Evolutionary conservation across 2,888 invertebrate species (phyloP).

Genomic region (Nemotelus nigrinus): DNA sequence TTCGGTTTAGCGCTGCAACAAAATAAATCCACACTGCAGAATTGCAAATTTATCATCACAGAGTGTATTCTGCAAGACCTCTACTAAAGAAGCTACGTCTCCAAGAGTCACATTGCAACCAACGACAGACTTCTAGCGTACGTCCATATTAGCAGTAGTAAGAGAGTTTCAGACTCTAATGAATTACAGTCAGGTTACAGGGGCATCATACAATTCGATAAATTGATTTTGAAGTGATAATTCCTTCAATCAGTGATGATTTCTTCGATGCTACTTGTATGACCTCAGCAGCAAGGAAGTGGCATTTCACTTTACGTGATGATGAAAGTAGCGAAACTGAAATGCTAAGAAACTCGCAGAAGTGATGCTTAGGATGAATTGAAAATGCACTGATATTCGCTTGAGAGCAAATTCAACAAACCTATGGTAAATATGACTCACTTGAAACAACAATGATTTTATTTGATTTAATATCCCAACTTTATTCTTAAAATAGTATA

Average conservation of each 20-base stretch:
- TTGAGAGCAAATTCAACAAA: too few relatives aligned
- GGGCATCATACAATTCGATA: constrained; percentile 39
- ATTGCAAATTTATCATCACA: constrained; percentile 36
- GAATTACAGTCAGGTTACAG: constrained; percentile 34
- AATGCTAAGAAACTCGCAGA: too few relatives aligned
- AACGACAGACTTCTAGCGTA: neutral
- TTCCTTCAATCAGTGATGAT: constrained; percentile 26
- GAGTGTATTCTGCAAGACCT: constrained; percentile 12
- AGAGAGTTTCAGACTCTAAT: constrained; percentile 29
- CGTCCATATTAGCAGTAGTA: neutral
- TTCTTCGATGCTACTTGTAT: constrained; percentile 16
- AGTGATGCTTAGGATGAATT: too few relatives aligned
- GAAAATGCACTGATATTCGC: too few relatives aligned
- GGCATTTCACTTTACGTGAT: too few relatives aligned
- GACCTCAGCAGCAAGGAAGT: constrained; percentile 3
- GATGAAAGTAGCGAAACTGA: too few relatives aligned
- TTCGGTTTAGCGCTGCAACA: neutral
- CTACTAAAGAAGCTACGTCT: constrained; percentile 7
- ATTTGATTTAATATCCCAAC: too few relatives aligned
- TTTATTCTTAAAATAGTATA: too few relatives aligned
- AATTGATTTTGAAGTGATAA: constrained; percentile 25
- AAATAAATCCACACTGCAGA: constrained; percentile 25
- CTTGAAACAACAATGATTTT: too few relatives aligned
- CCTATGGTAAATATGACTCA: too few relatives aligned
- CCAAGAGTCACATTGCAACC: neutral